Conservation (phyloP, 2,888 invertebrate species). For the Sinopyrophorus schimmeli region DNA sequence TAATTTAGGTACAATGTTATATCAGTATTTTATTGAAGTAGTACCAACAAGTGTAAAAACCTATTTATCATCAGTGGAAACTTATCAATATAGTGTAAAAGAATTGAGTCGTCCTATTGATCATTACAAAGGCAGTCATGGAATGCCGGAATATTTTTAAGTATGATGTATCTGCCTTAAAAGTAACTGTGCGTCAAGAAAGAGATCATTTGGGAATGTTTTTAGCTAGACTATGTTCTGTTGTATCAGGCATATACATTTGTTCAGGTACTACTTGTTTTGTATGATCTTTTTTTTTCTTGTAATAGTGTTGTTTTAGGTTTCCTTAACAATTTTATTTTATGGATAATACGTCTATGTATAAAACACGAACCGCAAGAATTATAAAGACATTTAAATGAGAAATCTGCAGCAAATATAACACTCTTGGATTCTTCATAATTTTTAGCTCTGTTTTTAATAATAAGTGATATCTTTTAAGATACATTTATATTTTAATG, state of each 20-base stretch:
- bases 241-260: constrained; percentile 91
- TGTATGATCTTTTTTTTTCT: neutral
- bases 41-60: constrained; percentile 94
- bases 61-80: constrained; percentile 70
- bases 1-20: constrained; percentile 71
- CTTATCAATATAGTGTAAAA: constrained; percentile 94
- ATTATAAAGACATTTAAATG: no score
- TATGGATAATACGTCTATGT: no score
- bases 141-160: constrained; percentile 94
- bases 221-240: constrained; percentile 83
- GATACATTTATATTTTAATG: no score
- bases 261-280: constrained; percentile 64
- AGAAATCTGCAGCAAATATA: no score
- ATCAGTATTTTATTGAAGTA: constrained; percentile 93
- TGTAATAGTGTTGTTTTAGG: constrained; percentile 24
- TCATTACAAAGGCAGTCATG: constrained; percentile 80
- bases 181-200: constrained; percentile 80
- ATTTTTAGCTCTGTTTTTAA: no score
- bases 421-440: no score
- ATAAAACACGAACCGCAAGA: no score
- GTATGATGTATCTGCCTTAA: constrained; percentile 90
- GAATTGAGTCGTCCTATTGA: constrained; percentile 81
- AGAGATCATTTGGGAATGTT: constrained; percentile 79
- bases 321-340: constrained; percentile 34
- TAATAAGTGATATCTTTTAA: no score